phyloP scores from a whole-genome alignment of 1,140 invertebrate genomes.

The Drosophila triauraria region DNA sequence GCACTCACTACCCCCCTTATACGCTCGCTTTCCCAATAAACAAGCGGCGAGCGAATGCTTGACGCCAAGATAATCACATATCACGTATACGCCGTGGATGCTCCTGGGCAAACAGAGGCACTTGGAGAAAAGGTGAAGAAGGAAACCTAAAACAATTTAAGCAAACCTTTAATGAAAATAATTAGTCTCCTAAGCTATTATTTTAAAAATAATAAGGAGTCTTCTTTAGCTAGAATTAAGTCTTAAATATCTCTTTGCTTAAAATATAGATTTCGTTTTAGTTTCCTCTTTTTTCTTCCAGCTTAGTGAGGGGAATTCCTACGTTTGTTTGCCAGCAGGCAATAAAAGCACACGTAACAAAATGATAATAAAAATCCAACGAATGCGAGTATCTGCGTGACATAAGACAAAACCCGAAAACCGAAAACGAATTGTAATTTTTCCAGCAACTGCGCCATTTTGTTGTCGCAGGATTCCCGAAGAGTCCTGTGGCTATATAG shows the following conservation, averaged over 20 bases:
- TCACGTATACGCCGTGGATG: constrained; percentile 69
- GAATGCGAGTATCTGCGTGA: constrained; percentile 66
- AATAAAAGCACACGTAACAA: constrained; percentile 82
- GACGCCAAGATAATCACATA: constrained; percentile 72
- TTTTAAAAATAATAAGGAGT: no score
- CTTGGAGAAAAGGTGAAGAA: neutral
- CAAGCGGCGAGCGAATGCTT: constrained; percentile 36
- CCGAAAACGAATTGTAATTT: constrained; percentile 65
- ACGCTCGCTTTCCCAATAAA: constrained; percentile 30
- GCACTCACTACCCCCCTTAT: neutral
- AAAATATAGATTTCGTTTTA: no score
- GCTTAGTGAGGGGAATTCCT: constrained; percentile 1
- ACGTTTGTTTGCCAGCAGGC: constrained; percentile 52
- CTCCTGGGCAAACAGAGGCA: constrained; percentile 19
- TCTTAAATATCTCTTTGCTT: no score
- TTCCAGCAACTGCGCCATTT: constrained; percentile 55
- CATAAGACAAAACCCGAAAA: constrained; percentile 72
- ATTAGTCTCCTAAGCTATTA: no score
- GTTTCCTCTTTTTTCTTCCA: neutral
- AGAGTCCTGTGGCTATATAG: constrained; percentile 16
- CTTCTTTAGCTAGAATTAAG: no score
- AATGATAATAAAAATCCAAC: constrained; percentile 77
- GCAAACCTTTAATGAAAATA: no score
- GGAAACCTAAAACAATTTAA: no score
- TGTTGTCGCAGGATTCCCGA: constrained; percentile 25